phyloP scores from a whole-genome alignment of 2,888 invertebrate species.

The Drosophila buzzatii region DNA sequence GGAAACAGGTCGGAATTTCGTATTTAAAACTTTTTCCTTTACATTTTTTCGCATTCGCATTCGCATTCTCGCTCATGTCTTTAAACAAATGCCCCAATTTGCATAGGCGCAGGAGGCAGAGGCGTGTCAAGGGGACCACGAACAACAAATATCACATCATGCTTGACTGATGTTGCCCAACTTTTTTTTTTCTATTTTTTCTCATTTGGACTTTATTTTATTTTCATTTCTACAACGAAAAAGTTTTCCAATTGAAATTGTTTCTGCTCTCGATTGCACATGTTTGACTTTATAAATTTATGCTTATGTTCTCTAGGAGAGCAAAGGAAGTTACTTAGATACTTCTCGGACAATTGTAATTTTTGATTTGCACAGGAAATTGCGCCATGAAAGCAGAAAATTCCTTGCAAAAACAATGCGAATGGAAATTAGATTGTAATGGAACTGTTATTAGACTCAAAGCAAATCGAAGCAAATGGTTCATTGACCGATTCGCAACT shows the following conservation, averaged over 20 bases:
- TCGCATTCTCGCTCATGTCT: conserved; percentile 32
- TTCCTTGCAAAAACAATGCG: conserved; percentile 2
- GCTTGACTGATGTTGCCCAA: conserved; percentile 57
- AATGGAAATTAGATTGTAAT: conserved; percentile 33
- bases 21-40: conserved; percentile 53
- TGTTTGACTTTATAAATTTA: conserved; percentile 35
- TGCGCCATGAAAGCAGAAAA: conserved; percentile 29
- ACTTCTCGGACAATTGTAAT: conserved; percentile 33
- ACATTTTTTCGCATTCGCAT: conserved; percentile 11
- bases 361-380: conserved; percentile 67
- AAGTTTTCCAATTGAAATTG: conserved; percentile 77
- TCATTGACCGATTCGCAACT: conserved; percentile 35
- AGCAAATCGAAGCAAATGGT: conserved; percentile 44
- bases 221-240: conserved; percentile 39
- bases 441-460: conserved; percentile 34
- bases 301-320: conserved; percentile 27
- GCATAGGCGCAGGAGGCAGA: conserved; percentile 29
- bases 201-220: conserved; percentile 18
- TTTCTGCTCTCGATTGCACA: conserved; percentile 63
- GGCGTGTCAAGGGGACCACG: conserved; percentile 1
- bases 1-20: conserved; percentile 54
- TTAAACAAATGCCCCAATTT: conserved; percentile 65
- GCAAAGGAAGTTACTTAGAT: not conserved
- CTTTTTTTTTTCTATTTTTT: conserved; percentile 24
- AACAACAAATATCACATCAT: conserved; percentile 28